Base-by-base conservation (phyloP, 2,797 vertebrate species). In the Tamandua tetradactyla region DNA sequence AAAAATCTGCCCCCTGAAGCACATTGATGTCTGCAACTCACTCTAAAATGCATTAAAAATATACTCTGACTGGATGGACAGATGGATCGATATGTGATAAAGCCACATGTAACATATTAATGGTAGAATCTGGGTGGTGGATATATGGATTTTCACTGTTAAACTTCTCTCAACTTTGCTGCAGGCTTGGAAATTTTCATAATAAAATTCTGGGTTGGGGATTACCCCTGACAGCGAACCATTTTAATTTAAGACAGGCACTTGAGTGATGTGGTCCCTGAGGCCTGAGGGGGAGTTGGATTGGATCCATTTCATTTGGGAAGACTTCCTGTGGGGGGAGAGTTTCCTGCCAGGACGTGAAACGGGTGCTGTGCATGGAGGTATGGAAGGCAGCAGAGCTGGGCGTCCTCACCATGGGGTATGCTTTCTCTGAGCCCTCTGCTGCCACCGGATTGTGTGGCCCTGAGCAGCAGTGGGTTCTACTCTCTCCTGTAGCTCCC, bases 231-330 rank as follows among this genome's bases (percentile, higher is more conserved):
- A 79, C 25, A 20, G 30, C 66, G 71, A 93, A 82, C 61, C 37
- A 3, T 61, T 87, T 72, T 83, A 57, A 92, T 92, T 87, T 82
- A 94, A 96, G 92, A 71, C 89, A 95, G 93, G 35, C 64, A 74
- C 17, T 66, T 92, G 82, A 72, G 37, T 20, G 18, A 2, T 32
- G 22, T 52, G 49, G 47, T 61, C 66, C 85, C 42, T 61, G 27
- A 84, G 78, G 35, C 40, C 0, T 0, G 42, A 75, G 81, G 27
- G 32, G 25, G 69, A 35, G 47, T 10, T 75, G 7, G 18, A 30
- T 25, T 85, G 72, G 47, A 83, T 32, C 59, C 25, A 12, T 83
- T 92, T 71, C 47, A 55, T n/a, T 32, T 61, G 27, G 81, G 85
- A 85, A 85, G 90, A 49, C 66, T 78, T 86, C 71, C 90, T 61